A percentile compares a stretch with the other conserved stretches of the same genome.
phyloP scores from a whole-genome alignment of 2,113 vertebrate species.

The Sigmodon hispidus region DNA sequence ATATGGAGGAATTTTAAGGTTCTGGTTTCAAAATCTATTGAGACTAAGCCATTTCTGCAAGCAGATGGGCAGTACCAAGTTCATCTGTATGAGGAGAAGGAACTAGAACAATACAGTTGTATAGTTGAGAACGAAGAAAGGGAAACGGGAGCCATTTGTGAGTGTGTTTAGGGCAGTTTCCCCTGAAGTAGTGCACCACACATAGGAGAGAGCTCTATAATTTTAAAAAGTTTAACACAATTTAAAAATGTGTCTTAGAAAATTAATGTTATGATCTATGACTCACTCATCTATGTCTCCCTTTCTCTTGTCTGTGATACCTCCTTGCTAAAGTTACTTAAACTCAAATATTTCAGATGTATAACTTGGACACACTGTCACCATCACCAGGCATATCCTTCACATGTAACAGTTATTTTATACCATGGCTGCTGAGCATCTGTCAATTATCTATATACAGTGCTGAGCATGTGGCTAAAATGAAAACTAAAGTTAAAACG shows the following conservation, averaged over 20 bases:
- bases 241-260: neutral
- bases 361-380: neutral
- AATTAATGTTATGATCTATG: neutral
- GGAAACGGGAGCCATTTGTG: neutral
- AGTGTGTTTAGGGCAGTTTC: neutral
- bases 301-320: neutral
- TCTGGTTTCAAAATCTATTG: neutral
- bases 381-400: conserved; percentile 40
- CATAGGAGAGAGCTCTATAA: neutral
- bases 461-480: neutral
- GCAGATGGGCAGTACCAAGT: neutral
- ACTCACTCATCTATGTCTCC: neutral
- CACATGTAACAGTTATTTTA: neutral
- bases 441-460: neutral
- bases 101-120: neutral
- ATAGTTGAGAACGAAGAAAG: neutral
- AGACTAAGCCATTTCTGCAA: neutral
- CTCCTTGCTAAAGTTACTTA: neutral
- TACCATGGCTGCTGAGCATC: neutral
- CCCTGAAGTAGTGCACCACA: neutral
- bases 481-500: neutral
- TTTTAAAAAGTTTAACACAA: conserved; percentile 4
- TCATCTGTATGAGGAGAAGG: accelerated
- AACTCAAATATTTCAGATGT: neutral
- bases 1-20: neutral